Evolutionary conservation across 2,113 vertebrate genomes (phyloP).

Genomic region (Engystomops pustulosus): DNA sequence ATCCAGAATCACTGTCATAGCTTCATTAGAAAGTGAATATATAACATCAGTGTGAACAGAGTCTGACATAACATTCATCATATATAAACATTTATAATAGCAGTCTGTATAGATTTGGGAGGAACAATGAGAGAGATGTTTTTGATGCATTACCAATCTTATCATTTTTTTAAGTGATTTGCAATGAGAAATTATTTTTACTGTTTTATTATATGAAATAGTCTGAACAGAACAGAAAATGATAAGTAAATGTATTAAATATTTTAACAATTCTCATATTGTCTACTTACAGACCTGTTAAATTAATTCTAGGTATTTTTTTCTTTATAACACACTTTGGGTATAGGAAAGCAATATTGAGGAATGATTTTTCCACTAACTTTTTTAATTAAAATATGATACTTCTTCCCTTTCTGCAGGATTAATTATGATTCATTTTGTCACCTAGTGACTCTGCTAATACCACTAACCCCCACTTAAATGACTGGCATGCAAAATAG

Average conservation of each 20-base stretch:
- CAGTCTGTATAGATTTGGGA: too few species aligned
- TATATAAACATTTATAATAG: too few species aligned
- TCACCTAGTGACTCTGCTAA: slow-evolving; percentile 40
- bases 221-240: background rate
- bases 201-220: background rate
- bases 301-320: background rate
- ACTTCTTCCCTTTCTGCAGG: slow-evolving; percentile 21
- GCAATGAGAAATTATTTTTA: background rate
- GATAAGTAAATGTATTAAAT: slow-evolving; percentile 1
- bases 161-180: background rate
- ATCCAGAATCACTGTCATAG: too few species aligned
- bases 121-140: background rate
- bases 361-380: background rate
- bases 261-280: slow-evolving; percentile 5
- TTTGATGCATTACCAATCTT: background rate
- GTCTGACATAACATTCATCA: too few species aligned
- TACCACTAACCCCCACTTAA: slow-evolving; percentile 28
- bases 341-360: background rate
- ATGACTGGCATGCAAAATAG: slow-evolving; percentile 31
- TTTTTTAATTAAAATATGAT: slow-evolving; percentile 43
- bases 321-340: background rate
- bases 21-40: too few species aligned
- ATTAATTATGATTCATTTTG: slow-evolving; percentile 42
- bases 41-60: too few species aligned
- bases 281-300: slow-evolving; percentile 1